A percentile compares a stretch with the other conserved stretches of the same genome.
Conservation (phyloP, 2,888 invertebrate genomes). For the Leptura quadrifasciata region DNA sequence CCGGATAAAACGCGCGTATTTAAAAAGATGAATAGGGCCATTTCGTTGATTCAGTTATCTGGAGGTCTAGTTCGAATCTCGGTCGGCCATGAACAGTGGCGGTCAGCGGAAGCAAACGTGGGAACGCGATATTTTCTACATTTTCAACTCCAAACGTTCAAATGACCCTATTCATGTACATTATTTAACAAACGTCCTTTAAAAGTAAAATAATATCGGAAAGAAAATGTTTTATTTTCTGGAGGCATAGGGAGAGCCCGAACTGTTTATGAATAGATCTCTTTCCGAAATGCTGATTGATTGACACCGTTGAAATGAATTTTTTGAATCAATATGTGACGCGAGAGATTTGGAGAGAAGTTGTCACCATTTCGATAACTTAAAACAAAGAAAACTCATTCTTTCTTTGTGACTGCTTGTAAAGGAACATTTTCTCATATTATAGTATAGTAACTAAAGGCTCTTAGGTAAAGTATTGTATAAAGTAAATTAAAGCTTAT, state of each 20-base stretch:
- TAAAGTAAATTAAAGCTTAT: no score
- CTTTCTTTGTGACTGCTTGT: no score
- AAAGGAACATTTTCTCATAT: no score
- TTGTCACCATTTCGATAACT: no score
- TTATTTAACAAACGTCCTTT: background rate
- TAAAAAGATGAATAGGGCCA: conserved; percentile 81
- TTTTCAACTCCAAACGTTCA: conserved; percentile 1
- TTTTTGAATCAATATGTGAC: no score
- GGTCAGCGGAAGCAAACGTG: conserved; percentile 18
- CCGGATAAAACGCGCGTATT: conserved; percentile 69
- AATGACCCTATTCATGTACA: conserved; percentile 2
- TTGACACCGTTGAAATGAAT: background rate
- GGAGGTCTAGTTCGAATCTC: conserved; percentile 65
- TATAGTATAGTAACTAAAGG: no score
- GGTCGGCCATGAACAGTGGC: conserved; percentile 43
- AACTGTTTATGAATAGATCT: background rate
- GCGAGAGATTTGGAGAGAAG: no score
- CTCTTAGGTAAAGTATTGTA: no score
- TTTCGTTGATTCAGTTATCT: conserved; percentile 82
- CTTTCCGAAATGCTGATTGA: background rate
- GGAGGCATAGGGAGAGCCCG: background rate
- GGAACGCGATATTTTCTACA: background rate
- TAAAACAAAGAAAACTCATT: no score
- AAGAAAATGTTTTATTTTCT: background rate
- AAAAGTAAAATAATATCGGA: background rate